Evolutionary conservation across 2,113 vertebrate genomes (phyloP).

Genomic region (Laticauda colubrina): DNA sequence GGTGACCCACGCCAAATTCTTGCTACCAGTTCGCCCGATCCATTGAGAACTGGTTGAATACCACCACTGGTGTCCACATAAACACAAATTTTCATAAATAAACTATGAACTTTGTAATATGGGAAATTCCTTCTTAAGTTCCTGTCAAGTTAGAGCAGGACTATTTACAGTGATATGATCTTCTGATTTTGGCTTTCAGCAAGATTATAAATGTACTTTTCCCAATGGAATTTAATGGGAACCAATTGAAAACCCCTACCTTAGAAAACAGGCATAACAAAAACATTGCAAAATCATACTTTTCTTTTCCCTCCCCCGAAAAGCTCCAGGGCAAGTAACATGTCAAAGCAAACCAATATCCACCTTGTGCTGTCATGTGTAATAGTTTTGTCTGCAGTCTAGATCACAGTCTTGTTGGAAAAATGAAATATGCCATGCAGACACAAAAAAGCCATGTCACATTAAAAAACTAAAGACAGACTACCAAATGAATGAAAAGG

Average conservation of each 20-base stretch:
- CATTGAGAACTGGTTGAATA: no score
- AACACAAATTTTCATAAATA: not conserved
- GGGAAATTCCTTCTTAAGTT: not conserved
- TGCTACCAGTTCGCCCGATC: no score
- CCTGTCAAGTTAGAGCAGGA: conserved; percentile 1
- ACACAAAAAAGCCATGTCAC: fast-evolving
- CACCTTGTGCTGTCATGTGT: conserved; percentile 41
- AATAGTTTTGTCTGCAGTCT: conserved; percentile 37
- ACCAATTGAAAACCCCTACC: not conserved
- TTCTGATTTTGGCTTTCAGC: conserved; percentile 34
- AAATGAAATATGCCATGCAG: conserved; percentile 24
- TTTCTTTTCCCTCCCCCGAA: not conserved
- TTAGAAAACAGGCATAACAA: not conserved
- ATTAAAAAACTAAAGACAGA: not conserved
- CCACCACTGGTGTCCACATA: not conserved
- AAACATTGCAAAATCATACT: not conserved
- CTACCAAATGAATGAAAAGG: not conserved
- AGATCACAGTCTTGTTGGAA: conserved; percentile 8
- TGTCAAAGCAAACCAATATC: conserved; percentile 36
- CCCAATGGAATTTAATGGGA: not conserved
- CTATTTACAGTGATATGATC: not conserved
- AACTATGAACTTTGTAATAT: not conserved
- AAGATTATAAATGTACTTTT: not conserved
- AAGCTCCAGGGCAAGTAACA: not conserved
- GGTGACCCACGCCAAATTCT: no score